Percentiles rank a stretch among this genome's conserved stretches.
Conservation (phyloP, 1,140 invertebrate species). For the Drosophila melanogaster region Release_6_plus_ISO1_MT NT_037436.4:1090501-1091000, state of each 20-base stretch:
- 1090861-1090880: conserved; percentile 64
- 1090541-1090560: conserved; percentile 36
- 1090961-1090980: conserved; percentile 44
- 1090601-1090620: conserved; percentile 41
- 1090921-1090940: conserved; percentile 62
- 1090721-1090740: neutral
- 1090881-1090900: conserved; percentile 84
- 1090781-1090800: too few relatives aligned
- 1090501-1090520: conserved; percentile 34
- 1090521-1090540: conserved; percentile 45
- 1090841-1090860: conserved; percentile 21
- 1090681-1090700: neutral
- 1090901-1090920: conserved; percentile 84
- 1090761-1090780: too few relatives aligned
- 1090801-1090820: neutral
- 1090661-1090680: neutral
- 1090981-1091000: conserved; percentile 75
- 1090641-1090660: conserved; percentile 1
- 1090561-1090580: conserved; percentile 40
- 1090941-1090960: conserved; percentile 21
- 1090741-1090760: too few relatives aligned
- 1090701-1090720: too few relatives aligned
- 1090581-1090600: conserved; percentile 20
- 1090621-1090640: conserved; percentile 1
- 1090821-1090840: neutral